Percentiles rank a stretch among this genome's conserved stretches.
Evolutionary conservation across 53 echinoderm and acorn worm genomes (phyloP).

Genomic region (Echinarachnius parma): DNA sequence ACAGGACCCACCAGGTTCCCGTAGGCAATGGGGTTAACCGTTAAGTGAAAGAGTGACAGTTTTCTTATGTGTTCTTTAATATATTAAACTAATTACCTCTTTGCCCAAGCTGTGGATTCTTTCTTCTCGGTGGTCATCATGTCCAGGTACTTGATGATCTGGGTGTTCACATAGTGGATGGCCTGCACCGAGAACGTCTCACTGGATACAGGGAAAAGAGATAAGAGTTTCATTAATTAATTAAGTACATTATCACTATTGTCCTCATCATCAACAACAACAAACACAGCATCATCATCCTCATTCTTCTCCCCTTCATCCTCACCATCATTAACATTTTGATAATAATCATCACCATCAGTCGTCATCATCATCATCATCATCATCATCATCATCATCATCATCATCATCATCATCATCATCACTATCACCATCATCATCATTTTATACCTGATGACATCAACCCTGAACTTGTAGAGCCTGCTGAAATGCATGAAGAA

Average conservation of each 20-base stretch:
- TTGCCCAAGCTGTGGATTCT: conserved; percentile 80
- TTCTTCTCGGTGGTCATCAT: conserved; percentile 97
- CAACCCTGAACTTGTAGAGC: conserved; percentile 73
- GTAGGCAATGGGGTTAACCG: too few relatives aligned
- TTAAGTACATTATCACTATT: too few relatives aligned
- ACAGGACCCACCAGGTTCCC: too few relatives aligned
- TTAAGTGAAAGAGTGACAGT: too few relatives aligned
- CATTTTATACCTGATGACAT: conserved; percentile 71
- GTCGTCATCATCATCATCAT: background rate
- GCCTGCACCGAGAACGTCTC: conserved; percentile 92
- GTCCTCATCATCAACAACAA: too few relatives aligned
- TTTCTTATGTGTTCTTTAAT: too few relatives aligned
- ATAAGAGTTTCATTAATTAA: background rate
- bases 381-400: background rate
- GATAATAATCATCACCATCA: background rate
- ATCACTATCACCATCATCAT: background rate
- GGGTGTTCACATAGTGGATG: conserved; percentile 79
- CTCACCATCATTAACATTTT: background rate
- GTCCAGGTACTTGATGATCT: conserved; percentile 83
- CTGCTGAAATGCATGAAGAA: conserved; percentile 97
- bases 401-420: background rate
- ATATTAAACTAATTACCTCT: conserved; percentile 80
- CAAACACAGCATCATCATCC: background rate
- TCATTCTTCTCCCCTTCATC: background rate
- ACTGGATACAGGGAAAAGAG: conserved; percentile 41